Conservation (phyloP, 2,888 invertebrate genomes). For the Agapetus fuscipes region DNA sequence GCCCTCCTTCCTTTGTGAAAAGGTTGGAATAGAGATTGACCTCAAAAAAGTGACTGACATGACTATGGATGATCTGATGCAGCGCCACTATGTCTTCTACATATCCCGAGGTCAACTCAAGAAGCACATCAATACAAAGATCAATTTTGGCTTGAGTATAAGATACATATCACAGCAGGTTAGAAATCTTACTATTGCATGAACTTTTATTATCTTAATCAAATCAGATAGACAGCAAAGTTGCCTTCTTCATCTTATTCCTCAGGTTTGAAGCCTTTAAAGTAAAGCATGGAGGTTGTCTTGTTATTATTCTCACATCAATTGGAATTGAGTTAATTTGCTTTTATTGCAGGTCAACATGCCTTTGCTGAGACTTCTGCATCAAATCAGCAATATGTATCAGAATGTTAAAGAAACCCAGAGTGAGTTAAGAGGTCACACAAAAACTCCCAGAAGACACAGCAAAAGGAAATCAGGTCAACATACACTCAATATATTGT, state of each 20-base stretch:
- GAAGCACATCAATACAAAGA: slow-evolving; percentile 83
- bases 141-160: slow-evolving; percentile 82
- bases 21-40: slow-evolving; percentile 81
- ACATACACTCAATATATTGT: slow-evolving; percentile 2
- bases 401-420: slow-evolving; percentile 94
- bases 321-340: too few species aligned
- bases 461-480: slow-evolving; percentile 37
- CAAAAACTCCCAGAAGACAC: slow-evolving; percentile 34
- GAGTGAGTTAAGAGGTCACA: slow-evolving; percentile 68
- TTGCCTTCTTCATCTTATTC: too few species aligned
- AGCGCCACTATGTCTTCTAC: slow-evolving; percentile 75
- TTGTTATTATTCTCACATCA: too few species aligned
- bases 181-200: too few species aligned
- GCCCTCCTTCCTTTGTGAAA: slow-evolving; percentile 88
- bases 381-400: slow-evolving; percentile 97
- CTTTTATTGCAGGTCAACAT: slow-evolving; percentile 64
- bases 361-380: slow-evolving; percentile 82
- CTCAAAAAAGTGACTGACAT: slow-evolving; percentile 84
- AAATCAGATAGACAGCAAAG: neutral
- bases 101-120: slow-evolving; percentile 80
- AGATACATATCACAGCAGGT: slow-evolving; percentile 88
- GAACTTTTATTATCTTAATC: slow-evolving; percentile 4
- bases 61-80: slow-evolving; percentile 76
- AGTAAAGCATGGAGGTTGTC: too few species aligned
- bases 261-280: neutral